A percentile compares a stretch with the other conserved stretches of the same genome.
Conservation (phyloP, 2,888 invertebrate genomes). For the Hirtodrosophila histrioides region DNA sequence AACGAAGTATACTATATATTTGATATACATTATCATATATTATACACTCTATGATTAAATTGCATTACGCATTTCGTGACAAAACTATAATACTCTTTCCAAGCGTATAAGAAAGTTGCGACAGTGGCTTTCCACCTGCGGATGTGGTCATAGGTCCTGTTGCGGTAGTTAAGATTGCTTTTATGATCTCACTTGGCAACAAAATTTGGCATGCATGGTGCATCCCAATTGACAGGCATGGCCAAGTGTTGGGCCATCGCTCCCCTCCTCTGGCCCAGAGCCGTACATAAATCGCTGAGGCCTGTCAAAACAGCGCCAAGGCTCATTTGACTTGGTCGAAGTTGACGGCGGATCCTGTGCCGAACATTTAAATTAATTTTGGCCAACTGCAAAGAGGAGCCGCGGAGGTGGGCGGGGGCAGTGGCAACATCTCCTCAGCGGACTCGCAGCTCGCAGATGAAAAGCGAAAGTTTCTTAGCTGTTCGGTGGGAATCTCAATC, state of each 20-base stretch:
- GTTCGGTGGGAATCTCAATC: conserved; percentile 72
- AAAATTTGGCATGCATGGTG: conserved; percentile 9
- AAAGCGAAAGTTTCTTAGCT: conserved; percentile 70
- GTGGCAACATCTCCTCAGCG: conserved; percentile 37
- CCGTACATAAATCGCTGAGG: conserved; percentile 38
- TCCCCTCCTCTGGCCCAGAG: background rate
- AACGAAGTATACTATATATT: too few relatives aligned
- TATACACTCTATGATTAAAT: too few relatives aligned
- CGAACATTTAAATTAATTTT: conserved; percentile 59
- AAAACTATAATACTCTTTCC: too few relatives aligned
- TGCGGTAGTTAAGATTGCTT: conserved; percentile 20
- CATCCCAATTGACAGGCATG: conserved; percentile 26
- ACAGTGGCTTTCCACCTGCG: conserved; percentile 30
- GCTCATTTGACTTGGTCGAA: conserved; percentile 26
- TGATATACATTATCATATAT: too few relatives aligned
- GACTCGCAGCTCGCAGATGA: conserved; percentile 38
- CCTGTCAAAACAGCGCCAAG: conserved; percentile 35
- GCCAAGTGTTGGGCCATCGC: conserved; percentile 23
- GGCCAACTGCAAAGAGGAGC: conserved; percentile 23
- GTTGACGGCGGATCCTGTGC: conserved; percentile 46
- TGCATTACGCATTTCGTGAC: too few relatives aligned
- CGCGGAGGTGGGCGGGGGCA: background rate
- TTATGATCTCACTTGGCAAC: conserved; percentile 12
- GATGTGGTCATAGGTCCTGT: conserved; percentile 35
- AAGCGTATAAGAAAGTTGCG: too few relatives aligned